Evolutionary conservation across 1,140 invertebrate genomes (phyloP), one percentile per base, ranked within the genome.

Genomic region (Drosophila kepulauana): DNA sequence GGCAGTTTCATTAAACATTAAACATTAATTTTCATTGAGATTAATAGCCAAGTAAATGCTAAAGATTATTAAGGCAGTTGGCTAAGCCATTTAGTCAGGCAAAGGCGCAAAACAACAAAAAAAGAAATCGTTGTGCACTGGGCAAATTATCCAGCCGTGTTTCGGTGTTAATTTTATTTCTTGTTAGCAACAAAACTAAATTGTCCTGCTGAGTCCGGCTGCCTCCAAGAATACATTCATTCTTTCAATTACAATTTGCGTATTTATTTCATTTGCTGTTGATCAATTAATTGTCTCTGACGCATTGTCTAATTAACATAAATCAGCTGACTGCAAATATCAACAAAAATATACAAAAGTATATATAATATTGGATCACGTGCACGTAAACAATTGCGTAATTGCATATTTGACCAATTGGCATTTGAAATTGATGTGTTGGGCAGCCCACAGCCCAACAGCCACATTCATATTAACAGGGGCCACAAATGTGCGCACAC

Each of bases 11-110:
- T 74, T 71, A 74, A 70, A 81, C 77, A 75, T 74, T 69, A 67
- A 66, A 81, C 85, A 88, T 89, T 89, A 81, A 89, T 85, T 85
- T 89, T 89, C 78, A 89, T 89, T 89, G 78, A 89, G 85, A 89
- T 89, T 89, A 89, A 89, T 89, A 89, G 85, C 81, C 52, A 76
- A 77, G 82, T 89, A 89, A 89, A 89, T 89, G 81, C 68, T 74
- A 57, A 89, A 85, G 81, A 89, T 89, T 88, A 88, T 88, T 82
- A 72, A 75, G 74, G 56, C 77, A 46, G 82, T 70, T 75, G 54
- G 48, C 30, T 61, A 45, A 16, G 56, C 75, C 79, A 78, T 82
- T 82, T 82, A 78, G 45, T 30, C 45, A 15, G 11, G 20, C 20
- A 25, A 25, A 28, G 15, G 15, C 28, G 30, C 5, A 33, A 33